phyloP scores from a whole-genome alignment of 2,113 vertebrate genomes.

The Accipiter cooperii region DNA sequence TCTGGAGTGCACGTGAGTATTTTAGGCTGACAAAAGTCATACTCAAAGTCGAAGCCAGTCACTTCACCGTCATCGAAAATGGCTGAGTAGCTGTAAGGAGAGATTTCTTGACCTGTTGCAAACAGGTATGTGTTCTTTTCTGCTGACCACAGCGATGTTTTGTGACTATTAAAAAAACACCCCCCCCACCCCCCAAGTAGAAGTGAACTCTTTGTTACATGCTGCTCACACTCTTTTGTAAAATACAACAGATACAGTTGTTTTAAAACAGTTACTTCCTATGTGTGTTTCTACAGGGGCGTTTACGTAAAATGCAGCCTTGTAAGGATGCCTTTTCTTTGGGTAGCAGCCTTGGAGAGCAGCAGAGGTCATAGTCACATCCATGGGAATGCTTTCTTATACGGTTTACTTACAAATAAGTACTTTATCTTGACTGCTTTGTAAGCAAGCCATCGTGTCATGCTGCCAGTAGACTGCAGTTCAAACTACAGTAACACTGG shows the following conservation, averaged over 20 bases:
- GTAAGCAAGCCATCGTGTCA: neutral
- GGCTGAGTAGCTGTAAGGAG: slow-evolving; percentile 63
- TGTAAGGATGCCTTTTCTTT: slow-evolving; percentile 20
- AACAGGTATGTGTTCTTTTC: neutral
- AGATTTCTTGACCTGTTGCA: neutral
- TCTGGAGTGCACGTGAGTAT: slow-evolving; percentile 80
- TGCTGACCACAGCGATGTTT: neutral
- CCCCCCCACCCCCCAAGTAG: neutral
- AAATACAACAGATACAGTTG: slow-evolving; percentile 2
- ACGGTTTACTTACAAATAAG: neutral
- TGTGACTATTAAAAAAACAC: neutral
- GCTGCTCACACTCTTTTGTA: neutral
- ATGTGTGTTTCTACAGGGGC: neutral
- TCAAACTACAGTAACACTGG: neutral
- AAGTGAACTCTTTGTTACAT: neutral
- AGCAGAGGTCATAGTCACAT: neutral
- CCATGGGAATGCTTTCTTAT: neutral
- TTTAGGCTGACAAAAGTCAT: slow-evolving; percentile 69
- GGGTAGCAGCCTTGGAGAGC: slow-evolving; percentile 26
- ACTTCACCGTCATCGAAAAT: slow-evolving; percentile 54
- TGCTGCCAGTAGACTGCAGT: neutral
- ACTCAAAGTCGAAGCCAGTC: slow-evolving; percentile 61
- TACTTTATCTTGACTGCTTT: slow-evolving; percentile 11
- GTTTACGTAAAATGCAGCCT: neutral
- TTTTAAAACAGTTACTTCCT: slow-evolving; percentile 11